Base-by-base conservation (phyloP, 2,888 invertebrate species). In the Papilio elwesi region DNA sequence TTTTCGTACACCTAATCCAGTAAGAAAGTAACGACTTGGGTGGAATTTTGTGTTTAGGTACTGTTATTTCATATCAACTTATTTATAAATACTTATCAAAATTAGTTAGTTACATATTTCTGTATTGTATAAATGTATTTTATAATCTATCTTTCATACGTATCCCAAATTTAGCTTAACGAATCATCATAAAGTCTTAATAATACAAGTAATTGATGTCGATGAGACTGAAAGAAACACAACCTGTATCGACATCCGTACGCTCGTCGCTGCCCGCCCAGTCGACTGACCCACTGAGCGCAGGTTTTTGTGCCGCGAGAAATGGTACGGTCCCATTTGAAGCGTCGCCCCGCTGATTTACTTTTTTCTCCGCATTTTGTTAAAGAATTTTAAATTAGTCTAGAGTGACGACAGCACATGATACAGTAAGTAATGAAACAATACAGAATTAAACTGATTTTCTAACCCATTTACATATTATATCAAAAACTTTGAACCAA, bases 281-380 rank as follows among this genome's bases (percentile, higher is more conserved):
- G 79, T 76, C 79, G 74, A 76, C 78, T 90, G 90, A 90, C 90
- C 90, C 81, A 90, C 82, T 89, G 80, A 81, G 81, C 74, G 82
- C 89, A 88, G 87, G 89, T 90, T 88, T 85, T 79, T 82, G 76
- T 70, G 72, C 55, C 81, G 75, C 76, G 76, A 76, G 69, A 65
- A 57, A 74, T 81, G 80, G 73, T 79, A 78, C 74, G 80, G 85
- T 76, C 75, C 65, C 74, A 77, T 69, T 80, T 73, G 36, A 4
- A 79, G 82, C 82, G 82, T 74, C n/a, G 57, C 53, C 16, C 73
- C 76, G 53, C 70, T 62, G 47, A 59, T 52, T 63, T 55, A 68
- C 55, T 55, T 63, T 71, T 71, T 71, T 71, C 51, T 63, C n/a
- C 52, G 15, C n/a, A 15, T 16, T 67, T 48, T 38, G 26, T 52